phyloP scores from a whole-genome alignment of 2,113 vertebrate genomes.

The Collichthys lucidus region DNA sequence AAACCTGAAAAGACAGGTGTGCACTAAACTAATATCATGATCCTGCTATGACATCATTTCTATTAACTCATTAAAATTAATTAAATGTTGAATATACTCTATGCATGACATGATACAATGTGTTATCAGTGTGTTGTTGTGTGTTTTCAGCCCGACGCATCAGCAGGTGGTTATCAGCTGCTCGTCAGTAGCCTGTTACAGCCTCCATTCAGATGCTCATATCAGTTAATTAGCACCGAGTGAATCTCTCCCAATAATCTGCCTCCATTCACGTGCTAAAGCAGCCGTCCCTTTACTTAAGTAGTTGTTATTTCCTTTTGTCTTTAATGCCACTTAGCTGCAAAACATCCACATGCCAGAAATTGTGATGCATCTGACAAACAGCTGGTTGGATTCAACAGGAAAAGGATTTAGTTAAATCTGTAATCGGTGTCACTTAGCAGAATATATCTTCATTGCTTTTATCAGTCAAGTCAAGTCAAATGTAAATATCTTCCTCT shows the following conservation, averaged over 20 bases:
- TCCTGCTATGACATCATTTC: too few species aligned
- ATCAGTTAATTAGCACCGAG: slow-evolving; percentile 86
- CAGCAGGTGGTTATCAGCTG: slow-evolving; percentile 49
- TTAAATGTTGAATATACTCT: too few species aligned
- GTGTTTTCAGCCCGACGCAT: slow-evolving; percentile 10
- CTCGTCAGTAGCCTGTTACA: slow-evolving; percentile 79
- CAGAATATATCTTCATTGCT: background rate
- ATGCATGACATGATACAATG: background rate
- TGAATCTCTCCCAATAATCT: slow-evolving; percentile 81
- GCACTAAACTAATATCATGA: too few species aligned
- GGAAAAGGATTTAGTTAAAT: background rate
- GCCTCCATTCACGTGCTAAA: slow-evolving; percentile 89
- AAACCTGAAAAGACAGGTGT: too few species aligned
- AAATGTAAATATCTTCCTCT: too few species aligned
- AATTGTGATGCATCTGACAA: slow-evolving; percentile 35
- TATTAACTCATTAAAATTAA: too few species aligned
- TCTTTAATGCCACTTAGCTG: slow-evolving; percentile 74
- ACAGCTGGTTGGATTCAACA: background rate
- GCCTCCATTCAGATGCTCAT: slow-evolving; percentile 89
- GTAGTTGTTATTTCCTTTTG: slow-evolving; percentile 86
- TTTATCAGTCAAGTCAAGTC: background rate
- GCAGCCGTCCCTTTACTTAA: slow-evolving; percentile 85
- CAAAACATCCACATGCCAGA: slow-evolving; percentile 75
- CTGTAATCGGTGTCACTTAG: background rate
- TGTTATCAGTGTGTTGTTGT: background rate